Conservation (phyloP, 1,140 invertebrate species). For the Leptoteleia sp. region DNA sequence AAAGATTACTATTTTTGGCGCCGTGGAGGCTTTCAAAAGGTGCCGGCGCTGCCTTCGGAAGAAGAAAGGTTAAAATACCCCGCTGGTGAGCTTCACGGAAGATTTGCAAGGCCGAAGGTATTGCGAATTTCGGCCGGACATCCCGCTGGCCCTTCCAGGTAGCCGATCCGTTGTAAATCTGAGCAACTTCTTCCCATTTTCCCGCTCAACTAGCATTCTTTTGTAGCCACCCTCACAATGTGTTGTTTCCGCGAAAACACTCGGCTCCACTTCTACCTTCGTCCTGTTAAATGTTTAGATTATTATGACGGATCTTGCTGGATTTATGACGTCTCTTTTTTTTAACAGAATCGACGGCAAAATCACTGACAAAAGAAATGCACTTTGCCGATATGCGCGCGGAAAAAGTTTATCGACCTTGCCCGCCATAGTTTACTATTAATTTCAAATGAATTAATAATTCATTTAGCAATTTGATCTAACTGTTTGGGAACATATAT, state of each 20-base stretch:
- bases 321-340: constrained; percentile 19
- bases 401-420: no score
- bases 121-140: constrained; percentile 24
- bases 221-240: background rate
- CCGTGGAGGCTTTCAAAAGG: constrained; percentile 33
- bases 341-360: background rate
- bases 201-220: constrained; percentile 4
- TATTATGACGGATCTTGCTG: constrained; percentile 33
- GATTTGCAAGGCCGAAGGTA: constrained; percentile 36
- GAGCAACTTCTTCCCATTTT: constrained; percentile 7
- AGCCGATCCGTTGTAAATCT: constrained; percentile 24
- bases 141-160: constrained; percentile 27
- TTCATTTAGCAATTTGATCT: no score
- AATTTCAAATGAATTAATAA: no score
- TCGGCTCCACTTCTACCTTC: background rate
- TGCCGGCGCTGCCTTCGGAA: constrained; percentile 2
- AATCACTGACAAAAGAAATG: constrained; percentile 10
- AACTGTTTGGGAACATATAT: no score
- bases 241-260: constrained; percentile 20
- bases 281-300: background rate
- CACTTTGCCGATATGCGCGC: constrained; percentile 11
- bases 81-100: constrained; percentile 29
- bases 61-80: constrained; percentile 48
- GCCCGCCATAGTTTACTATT: no score
- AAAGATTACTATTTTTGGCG: constrained; percentile 56